Conservation (phyloP, 2,113 vertebrate genomes). For the Myotis lucifugus region DNA sequence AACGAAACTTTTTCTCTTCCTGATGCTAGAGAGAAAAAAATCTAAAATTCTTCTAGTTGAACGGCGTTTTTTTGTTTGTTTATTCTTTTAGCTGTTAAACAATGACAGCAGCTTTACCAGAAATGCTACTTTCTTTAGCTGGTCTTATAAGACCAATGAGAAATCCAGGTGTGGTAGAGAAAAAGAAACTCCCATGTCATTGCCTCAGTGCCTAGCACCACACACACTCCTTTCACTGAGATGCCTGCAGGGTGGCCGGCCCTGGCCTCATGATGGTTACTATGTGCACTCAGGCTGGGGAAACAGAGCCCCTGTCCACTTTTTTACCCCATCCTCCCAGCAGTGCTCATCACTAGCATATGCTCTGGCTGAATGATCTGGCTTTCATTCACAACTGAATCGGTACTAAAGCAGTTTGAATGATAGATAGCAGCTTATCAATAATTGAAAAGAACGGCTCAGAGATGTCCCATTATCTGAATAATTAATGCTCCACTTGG, state of each 20-base stretch:
- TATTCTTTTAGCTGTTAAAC: neutral
- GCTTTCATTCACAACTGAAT: constrained; percentile 87
- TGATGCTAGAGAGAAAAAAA: neutral
- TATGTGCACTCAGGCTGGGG: constrained; percentile 11
- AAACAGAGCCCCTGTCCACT: constrained; percentile 36
- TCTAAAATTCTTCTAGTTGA: neutral
- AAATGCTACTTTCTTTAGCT: neutral
- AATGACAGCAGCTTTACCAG: constrained; percentile 54
- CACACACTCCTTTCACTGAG: constrained; percentile 38
- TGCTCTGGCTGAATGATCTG: constrained; percentile 83
- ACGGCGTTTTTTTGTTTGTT: neutral
- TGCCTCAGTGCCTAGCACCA: neutral
- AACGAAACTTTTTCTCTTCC: neutral
- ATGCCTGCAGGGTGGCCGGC: neutral
- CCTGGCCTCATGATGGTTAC: neutral
- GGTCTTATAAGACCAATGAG: constrained; percentile 39
- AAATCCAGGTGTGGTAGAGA: neutral
- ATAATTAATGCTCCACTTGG: constrained; percentile 90
- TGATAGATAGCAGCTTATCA: constrained; percentile 88
- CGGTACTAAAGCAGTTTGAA: constrained; percentile 85
- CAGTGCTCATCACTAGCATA: constrained; percentile 79
- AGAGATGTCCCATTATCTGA: constrained; percentile 90
- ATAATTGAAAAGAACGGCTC: constrained; percentile 90
- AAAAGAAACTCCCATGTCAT: neutral
- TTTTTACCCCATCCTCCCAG: constrained; percentile 25